Percentiles rank a stretch among this genome's conserved stretches.
Evolutionary conservation across 2,113 vertebrate species (phyloP).

Genomic region (Hippoglossus stenolepis): DNA sequence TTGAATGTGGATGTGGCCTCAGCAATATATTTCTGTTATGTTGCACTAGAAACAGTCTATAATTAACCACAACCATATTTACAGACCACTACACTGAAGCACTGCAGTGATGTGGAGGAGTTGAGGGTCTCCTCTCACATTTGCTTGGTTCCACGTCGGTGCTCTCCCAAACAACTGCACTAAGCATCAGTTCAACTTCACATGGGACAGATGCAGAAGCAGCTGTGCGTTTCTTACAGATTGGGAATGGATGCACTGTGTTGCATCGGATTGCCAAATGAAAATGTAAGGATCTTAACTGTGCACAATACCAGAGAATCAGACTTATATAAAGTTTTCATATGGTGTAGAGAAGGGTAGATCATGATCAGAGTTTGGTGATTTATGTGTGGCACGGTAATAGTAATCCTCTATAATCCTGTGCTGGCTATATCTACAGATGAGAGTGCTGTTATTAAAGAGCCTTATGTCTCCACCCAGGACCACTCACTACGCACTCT

Average conservation of each 20-base stretch:
- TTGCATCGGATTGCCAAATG: too few species aligned
- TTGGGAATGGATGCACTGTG: not conserved
- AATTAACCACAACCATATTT: not conserved
- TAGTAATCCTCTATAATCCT: conserved; percentile 78
- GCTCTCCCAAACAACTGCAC: not conserved
- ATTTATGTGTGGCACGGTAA: conserved; percentile 47
- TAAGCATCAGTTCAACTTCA: not conserved
- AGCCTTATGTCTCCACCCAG: conserved; percentile 28
- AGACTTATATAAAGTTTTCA: not conserved
- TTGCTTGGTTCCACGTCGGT: not conserved
- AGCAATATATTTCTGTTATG: not conserved
- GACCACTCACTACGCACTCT: not conserved
- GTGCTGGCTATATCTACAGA: conserved; percentile 57
- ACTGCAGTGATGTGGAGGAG: not conserved
- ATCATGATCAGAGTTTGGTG: conserved; percentile 36
- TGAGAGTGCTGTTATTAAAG: conserved; percentile 49
- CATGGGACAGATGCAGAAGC: conserved; percentile 12
- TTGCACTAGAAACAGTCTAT: not conserved
- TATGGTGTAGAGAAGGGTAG: not conserved
- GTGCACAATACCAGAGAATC: not conserved
- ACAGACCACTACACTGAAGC: not conserved
- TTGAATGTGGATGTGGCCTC: too few species aligned
- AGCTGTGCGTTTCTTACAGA: not conserved
- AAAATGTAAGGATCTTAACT: not conserved
- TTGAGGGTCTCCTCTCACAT: not conserved